Evolutionary conservation across 1,140 invertebrate genomes (phyloP).

Genomic region (Ditylenchus dipsaci): DNA sequence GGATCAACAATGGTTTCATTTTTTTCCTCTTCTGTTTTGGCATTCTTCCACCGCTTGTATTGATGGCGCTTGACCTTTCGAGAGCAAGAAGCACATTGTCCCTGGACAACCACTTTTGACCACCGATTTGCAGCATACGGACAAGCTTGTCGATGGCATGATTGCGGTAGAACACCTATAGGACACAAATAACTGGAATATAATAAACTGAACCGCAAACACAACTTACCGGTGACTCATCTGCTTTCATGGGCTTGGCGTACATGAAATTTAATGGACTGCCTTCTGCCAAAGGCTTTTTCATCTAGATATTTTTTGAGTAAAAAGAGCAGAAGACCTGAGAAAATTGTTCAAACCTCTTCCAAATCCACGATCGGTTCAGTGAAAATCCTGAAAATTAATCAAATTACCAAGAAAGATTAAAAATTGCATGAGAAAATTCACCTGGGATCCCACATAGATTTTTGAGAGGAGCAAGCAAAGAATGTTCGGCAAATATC

Average conservation of each 20-base stretch:
- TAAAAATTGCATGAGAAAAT: too few relatives aligned
- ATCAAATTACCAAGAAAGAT: too few relatives aligned
- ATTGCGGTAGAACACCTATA: slow-evolving; percentile 40
- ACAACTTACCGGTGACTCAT: slow-evolving; percentile 47
- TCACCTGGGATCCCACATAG: too few relatives aligned
- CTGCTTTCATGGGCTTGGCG: slow-evolving; percentile 43
- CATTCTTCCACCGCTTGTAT: slow-evolving; percentile 43
- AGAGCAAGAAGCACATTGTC: slow-evolving; percentile 45
- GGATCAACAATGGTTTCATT: slow-evolving; percentile 49
- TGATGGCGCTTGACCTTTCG: slow-evolving; percentile 52
- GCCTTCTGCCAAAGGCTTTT: slow-evolving; percentile 34
- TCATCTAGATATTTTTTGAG: slow-evolving; percentile 37
- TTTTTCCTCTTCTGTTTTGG: slow-evolving; percentile 41
- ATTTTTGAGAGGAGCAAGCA: too few relatives aligned
- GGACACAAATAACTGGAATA: background rate
- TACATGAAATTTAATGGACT: slow-evolving; percentile 48
- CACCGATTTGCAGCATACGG: slow-evolving; percentile 45
- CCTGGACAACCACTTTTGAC: slow-evolving; percentile 44
- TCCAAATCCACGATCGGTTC: too few relatives aligned
- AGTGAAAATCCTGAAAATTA: too few relatives aligned
- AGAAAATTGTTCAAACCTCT: too few relatives aligned
- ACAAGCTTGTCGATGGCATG: slow-evolving; percentile 54
- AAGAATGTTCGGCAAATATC: too few relatives aligned
- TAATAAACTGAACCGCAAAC: slow-evolving; percentile 25
- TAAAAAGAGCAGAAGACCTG: too few relatives aligned